phyloP scores from a whole-genome alignment of 2,113 vertebrate genomes.

The Syngnathus typhle region DNA sequence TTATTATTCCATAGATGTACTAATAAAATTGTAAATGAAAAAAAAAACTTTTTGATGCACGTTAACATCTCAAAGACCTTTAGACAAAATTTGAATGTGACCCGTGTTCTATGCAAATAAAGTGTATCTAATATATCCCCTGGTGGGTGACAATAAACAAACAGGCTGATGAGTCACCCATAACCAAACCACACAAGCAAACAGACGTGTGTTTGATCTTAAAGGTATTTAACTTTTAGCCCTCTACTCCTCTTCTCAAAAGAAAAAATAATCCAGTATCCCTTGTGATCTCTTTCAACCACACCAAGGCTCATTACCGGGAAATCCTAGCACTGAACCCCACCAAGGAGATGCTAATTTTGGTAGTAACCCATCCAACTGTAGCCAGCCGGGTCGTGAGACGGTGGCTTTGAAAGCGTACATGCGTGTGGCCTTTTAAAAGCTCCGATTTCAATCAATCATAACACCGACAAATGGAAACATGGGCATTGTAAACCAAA shows the following conservation, averaged over 20 bases:
- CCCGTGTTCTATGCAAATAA: neutral
- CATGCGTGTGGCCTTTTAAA: constrained; percentile 60
- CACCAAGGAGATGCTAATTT: constrained; percentile 62
- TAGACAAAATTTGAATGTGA: neutral
- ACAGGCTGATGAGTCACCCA: constrained; percentile 21
- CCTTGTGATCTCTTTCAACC: constrained; percentile 48
- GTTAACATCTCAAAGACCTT: neutral
- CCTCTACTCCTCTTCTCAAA: neutral
- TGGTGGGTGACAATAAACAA: neutral
- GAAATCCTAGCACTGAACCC: constrained; percentile 57
- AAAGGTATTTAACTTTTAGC: constrained; percentile 24
- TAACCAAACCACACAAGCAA: constrained; percentile 25
- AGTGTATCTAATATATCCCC: neutral
- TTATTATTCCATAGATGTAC: neutral
- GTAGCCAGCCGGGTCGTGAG: constrained; percentile 36
- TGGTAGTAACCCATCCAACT: constrained; percentile 56
- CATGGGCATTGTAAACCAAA: constrained; percentile 52
- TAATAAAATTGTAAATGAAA: neutral
- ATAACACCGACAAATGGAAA: constrained; percentile 50
- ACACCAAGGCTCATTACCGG: constrained; percentile 62
- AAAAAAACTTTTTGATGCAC: neutral
- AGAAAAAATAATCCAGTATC: constrained; percentile 30
- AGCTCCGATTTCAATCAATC: constrained; percentile 63
- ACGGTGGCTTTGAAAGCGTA: constrained; percentile 20
- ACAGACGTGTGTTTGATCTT: constrained; percentile 32